Conservation (phyloP, 92 coral and sea anemone species). For the Palythoa grandiflora region DNA sequence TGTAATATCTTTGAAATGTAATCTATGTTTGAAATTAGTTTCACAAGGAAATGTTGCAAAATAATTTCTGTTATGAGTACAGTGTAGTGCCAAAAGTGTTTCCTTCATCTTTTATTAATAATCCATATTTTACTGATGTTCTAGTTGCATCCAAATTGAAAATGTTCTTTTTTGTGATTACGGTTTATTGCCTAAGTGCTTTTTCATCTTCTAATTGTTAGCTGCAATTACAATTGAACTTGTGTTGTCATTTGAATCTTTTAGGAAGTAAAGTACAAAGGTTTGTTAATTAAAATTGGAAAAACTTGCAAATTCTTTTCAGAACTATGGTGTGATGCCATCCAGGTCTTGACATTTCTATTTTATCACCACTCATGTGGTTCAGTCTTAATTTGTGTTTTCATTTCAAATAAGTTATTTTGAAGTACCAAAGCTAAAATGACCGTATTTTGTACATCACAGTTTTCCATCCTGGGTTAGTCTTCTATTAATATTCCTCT, state of each 20-base stretch:
- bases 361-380: neutral
- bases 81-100: neutral
- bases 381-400: neutral
- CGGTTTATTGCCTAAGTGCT: neutral
- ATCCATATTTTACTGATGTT: constrained; percentile 2
- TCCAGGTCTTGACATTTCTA: neutral
- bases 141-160: constrained; percentile 9
- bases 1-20: constrained; percentile 24
- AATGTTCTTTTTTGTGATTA: constrained; percentile 4
- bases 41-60: constrained; percentile 5
- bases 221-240: neutral
- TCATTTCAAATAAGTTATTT: neutral
- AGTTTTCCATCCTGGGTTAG: neutral
- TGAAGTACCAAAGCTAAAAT: neutral
- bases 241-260: neutral
- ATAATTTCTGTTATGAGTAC: constrained; percentile 16
- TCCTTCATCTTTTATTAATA: constrained; percentile 29
- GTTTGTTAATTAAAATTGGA: constrained; percentile 6
- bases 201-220: constrained; percentile 18
- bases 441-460: neutral
- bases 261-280: neutral
- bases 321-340: neutral
- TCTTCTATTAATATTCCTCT: neutral
- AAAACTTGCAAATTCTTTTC: neutral
- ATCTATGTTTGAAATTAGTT: constrained; percentile 8